Evolutionary conservation across 2,113 vertebrate genomes (phyloP), one percentile per base, ranked within the genome.

Genomic region (Seriola dumerili): DNA sequence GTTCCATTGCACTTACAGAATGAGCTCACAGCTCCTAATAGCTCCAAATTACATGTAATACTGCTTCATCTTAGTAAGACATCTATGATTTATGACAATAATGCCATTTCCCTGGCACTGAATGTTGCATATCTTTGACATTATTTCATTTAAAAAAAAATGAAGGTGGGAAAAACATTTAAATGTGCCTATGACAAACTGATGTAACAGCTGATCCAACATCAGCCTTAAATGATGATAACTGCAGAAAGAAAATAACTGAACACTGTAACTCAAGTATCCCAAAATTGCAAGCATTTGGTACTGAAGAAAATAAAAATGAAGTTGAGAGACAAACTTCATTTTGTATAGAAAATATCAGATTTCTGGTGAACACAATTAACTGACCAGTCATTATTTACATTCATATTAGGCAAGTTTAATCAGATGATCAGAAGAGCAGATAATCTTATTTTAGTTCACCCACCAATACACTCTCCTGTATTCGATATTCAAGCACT

Each of bases 1-100:
- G 76, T 57, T 84, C 46, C 17, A 10, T 69, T 50, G 44, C 57
- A 64, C n/a, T 46, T 70, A 68, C 12, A 44, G 48, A 55, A 64
- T 32, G n/a, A 42, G 25, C 59, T 69, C n/a, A 48, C 66, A 19
- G 62, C 72, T 78, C 58, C 58, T 80, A 46, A 81, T 40, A 19
- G 52, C 8, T 29, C 55, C 36, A 58, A 74, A 78, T 23, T 67
- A 50, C 23, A 57, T 61, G 50, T 46, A 42, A 77, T 68, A 34
- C 14, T 1, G n/a, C 19, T 55, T 58, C 8, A 23, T 77, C 62
- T 73, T 48, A 32, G 12, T 23, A 19, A 68, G 67, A 32, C 25
- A 81, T 61, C 19, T 52, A 42, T 17, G 62, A 52, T 68, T 72
- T 74, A 17, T 42, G 78, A 79, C 66, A 78, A 14, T 3, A 36